A percentile compares a stretch with the other conserved stretches of the same genome.
phyloP scores from a whole-genome alignment of 2,113 vertebrate species.

The Motacilla tschutschensis region DNA sequence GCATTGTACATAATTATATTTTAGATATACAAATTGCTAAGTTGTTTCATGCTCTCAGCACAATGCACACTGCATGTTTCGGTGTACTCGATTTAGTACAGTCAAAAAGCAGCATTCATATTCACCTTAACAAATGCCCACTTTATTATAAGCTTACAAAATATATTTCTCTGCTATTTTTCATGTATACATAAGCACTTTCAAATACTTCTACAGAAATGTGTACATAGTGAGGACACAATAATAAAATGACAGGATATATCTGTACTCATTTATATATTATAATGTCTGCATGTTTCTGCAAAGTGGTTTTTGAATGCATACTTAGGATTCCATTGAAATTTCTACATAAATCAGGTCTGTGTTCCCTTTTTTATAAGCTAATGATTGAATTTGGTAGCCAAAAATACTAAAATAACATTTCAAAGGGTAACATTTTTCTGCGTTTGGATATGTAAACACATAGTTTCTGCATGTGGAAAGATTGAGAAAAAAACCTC shows the following conservation, averaged over 20 bases:
- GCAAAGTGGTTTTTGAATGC: constrained; percentile 23
- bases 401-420: not conserved
- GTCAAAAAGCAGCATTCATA: not conserved
- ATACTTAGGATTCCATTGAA: not conserved
- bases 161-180: constrained; percentile 1
- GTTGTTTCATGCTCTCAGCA: not conserved
- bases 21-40: not conserved
- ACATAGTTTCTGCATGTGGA: not conserved
- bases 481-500: not conserved
- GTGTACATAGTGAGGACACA: not conserved
- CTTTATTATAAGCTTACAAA: constrained; percentile 13
- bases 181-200: not conserved
- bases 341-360: not conserved
- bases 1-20: not conserved
- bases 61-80: not conserved
- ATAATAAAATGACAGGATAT: constrained; percentile 23
- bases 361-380: not conserved
- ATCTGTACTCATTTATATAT: constrained; percentile 33
- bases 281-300: constrained; percentile 20
- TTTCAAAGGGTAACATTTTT: not conserved
- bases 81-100: not conserved
- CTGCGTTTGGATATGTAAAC: not conserved
- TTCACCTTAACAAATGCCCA: constrained; percentile 16
- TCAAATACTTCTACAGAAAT: constrained; percentile 1
- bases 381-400: constrained; percentile 2